Evolutionary conservation across 1,140 invertebrate species (phyloP).

Genomic region (Thrips palmi): DNA sequence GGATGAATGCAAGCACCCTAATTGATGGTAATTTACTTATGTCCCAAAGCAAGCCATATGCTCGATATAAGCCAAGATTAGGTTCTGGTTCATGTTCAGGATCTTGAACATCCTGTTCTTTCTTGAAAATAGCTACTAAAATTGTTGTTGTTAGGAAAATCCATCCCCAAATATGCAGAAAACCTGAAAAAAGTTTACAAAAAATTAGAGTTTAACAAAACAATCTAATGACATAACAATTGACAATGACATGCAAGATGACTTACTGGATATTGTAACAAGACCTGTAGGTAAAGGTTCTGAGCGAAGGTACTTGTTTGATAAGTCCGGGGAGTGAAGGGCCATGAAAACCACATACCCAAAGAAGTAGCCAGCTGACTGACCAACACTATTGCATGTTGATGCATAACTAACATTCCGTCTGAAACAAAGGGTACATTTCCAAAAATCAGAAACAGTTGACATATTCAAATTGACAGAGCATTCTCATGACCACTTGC

Average conservation of each 20-base stretch:
- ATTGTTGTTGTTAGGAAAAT: slow-evolving; percentile 83
- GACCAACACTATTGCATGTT: slow-evolving; percentile 96
- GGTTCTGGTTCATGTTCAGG: slow-evolving; percentile 27
- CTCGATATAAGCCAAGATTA: slow-evolving; percentile 45
- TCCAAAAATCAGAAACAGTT: slow-evolving; percentile 1
- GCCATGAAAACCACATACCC: slow-evolving; percentile 96
- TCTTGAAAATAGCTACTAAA: slow-evolving; percentile 74
- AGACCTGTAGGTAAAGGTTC: slow-evolving; percentile 49
- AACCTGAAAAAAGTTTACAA: slow-evolving; percentile 41
- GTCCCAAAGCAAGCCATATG: slow-evolving; percentile 66
- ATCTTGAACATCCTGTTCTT: slow-evolving; percentile 42
- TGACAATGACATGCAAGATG: background rate
- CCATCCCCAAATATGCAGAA: slow-evolving; percentile 90
- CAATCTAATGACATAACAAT: slow-evolving; percentile 1
- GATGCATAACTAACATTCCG: slow-evolving; percentile 95
- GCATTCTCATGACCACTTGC: slow-evolving; percentile 23
- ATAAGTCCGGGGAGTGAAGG: slow-evolving; percentile 91
- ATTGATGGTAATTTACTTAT: slow-evolving; percentile 76
- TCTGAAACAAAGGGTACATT: slow-evolving; percentile 11
- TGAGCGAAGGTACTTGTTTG: slow-evolving; percentile 75
- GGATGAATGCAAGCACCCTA: slow-evolving; percentile 50
- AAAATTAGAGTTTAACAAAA: slow-evolving; percentile 11
- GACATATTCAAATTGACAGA: background rate
- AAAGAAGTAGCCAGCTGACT: slow-evolving; percentile 93
- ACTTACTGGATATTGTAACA: slow-evolving; percentile 65